Evolutionary conservation across 2,113 vertebrate species (phyloP).

Genomic region (Poeciliopsis prolifica): DNA sequence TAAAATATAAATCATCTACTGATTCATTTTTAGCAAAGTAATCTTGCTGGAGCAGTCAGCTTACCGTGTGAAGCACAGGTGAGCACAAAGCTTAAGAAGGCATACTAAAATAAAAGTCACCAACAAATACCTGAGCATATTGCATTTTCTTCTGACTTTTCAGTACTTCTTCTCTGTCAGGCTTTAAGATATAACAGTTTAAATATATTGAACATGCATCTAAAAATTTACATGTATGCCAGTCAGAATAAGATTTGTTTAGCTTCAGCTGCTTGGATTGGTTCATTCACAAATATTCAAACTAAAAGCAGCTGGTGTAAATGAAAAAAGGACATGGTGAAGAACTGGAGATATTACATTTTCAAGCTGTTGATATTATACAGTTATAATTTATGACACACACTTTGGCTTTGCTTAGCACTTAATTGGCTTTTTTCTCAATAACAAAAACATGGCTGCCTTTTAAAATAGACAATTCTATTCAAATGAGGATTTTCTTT

Average conservation of each 20-base stretch:
- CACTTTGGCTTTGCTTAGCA: background rate
- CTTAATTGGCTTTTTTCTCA: background rate
- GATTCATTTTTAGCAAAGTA: background rate
- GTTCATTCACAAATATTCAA: too few relatives aligned
- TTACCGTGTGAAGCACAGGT: background rate
- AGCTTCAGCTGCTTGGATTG: background rate
- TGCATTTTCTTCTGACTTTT: background rate
- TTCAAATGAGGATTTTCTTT: background rate
- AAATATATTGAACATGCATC: too few relatives aligned
- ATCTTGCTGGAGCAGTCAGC: background rate
- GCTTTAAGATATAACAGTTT: too few relatives aligned
- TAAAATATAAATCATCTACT: background rate
- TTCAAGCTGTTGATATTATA: slow-evolving; percentile 50
- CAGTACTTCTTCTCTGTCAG: background rate
- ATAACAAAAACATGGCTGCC: background rate
- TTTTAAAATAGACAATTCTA: background rate
- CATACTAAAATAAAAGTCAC: background rate
- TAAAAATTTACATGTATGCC: too few relatives aligned
- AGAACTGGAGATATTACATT: slow-evolving; percentile 26
- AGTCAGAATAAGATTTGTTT: too few relatives aligned
- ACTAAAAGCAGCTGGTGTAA: background rate
- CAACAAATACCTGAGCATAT: background rate
- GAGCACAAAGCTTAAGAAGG: background rate
- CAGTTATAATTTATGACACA: slow-evolving; percentile 26
- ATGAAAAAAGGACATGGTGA: background rate